phyloP scores from a whole-genome alignment of 2,113 vertebrate species.

The Silurus meridionalis region DNA sequence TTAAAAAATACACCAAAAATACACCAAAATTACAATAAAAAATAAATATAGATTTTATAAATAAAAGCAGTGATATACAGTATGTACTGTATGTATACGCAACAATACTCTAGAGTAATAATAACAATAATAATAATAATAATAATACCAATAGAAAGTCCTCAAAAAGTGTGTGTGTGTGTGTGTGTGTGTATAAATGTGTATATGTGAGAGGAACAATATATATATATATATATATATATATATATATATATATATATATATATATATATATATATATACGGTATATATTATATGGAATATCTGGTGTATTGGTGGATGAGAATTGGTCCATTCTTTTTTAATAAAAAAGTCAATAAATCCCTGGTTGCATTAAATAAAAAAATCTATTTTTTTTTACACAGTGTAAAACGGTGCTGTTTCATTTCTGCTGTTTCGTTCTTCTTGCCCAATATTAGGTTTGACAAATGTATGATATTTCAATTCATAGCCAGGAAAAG shows the following conservation, averaged over 20 bases:
- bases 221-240: not conserved
- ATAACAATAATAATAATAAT: not conserved
- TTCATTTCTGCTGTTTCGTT: slow-evolving; percentile 23
- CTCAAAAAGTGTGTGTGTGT: not conserved
- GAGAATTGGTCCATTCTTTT: too few species aligned
- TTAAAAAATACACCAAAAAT: too few species aligned
- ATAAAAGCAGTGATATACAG: not conserved
- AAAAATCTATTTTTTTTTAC: not conserved
- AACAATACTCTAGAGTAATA: not conserved
- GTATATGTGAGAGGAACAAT: not conserved
- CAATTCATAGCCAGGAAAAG: slow-evolving; percentile 46
- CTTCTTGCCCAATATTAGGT: slow-evolving; percentile 29
- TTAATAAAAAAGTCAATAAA: not conserved
- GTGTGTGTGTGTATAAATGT: not conserved
- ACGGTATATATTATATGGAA: not conserved
- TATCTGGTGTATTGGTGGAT: not conserved
- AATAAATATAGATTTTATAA: not conserved
- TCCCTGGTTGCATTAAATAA: not conserved
- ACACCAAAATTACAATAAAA: not conserved
- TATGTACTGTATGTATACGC: not conserved
- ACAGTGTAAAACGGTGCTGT: not conserved
- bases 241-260: too few species aligned
- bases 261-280: not conserved
- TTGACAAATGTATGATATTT: slow-evolving; percentile 50
- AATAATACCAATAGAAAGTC: not conserved